Evolutionary conservation across 2,888 invertebrate species (phyloP), one percentile per base, ranked within the genome.

Genomic region (Agrotis segetum): DNA sequence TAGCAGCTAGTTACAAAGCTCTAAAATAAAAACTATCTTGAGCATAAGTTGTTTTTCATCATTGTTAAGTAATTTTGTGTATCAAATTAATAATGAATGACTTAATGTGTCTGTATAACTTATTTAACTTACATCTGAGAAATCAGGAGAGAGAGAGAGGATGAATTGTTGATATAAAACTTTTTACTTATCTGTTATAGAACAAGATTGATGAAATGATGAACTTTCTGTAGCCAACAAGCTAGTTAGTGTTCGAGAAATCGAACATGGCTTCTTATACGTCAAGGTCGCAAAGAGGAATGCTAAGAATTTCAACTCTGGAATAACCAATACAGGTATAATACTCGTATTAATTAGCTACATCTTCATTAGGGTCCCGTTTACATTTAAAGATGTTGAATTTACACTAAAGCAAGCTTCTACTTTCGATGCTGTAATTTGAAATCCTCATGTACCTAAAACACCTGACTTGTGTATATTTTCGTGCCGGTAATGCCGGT

Each of bases 341-440:
- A 24, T 11, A 40, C 40, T 9, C 9, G 40, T 19, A 56, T 63
- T 63, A 76, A 76, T 55, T 66, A 76, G 40, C 53, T 34, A 66
- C 65, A 70, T 76, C 65, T 63, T 60, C 40, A 70, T 70, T 59
- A 55, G 53, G 61, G 53, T 81, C 56, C 67, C 21, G 24, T 56
- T 5, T 40, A 7, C 49, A 59, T 61, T 62, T 29, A 44, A 60
- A 52, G 3, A 21, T 13, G 5, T 60, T 17, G 29, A 24, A 0
- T 55, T 68, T 60, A 19, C 11, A 4, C 21, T n/a, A 49, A 47
- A 1, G 17, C 17, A 46, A 19, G 21, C 14, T 17, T 9, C 1
- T 13, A 1, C 16, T 11, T 19, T 29, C 1, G 5, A 29, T 13
- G 9, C 16, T 49, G 21, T 56, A 24, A 50, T 19, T 34, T 1